phyloP scores from a whole-genome alignment of 2,797 vertebrate genomes.

The Trematomus bernacchii region DNA sequence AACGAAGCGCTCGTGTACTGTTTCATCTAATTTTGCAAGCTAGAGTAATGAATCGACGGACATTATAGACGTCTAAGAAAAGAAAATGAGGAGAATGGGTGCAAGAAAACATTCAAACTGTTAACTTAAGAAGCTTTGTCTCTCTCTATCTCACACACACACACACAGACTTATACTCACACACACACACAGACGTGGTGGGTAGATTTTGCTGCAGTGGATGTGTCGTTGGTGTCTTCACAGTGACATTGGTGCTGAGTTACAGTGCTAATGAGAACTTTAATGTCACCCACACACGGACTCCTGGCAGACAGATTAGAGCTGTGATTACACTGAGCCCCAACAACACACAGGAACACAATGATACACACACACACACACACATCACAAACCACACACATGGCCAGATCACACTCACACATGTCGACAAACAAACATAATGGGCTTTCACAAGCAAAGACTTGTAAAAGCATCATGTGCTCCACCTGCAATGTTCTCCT shows the following conservation, averaged over 20 bases:
- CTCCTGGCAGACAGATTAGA: slow-evolving; percentile 79
- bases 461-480: slow-evolving; percentile 37
- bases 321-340: slow-evolving; percentile 75
- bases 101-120: slow-evolving; percentile 45
- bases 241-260: slow-evolving; percentile 81
- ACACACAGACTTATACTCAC: neutral
- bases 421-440: slow-evolving; percentile 58
- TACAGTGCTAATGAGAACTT: slow-evolving; percentile 84
- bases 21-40: slow-evolving; percentile 48
- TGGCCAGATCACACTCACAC: slow-evolving; percentile 32
- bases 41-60: slow-evolving; percentile 41
- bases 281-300: slow-evolving; percentile 83
- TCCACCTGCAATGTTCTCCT: slow-evolving; percentile 28
- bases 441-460: slow-evolving; percentile 44
- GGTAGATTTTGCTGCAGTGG: slow-evolving; percentile 64
- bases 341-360: slow-evolving; percentile 63
- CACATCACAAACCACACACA: slow-evolving; percentile 20
- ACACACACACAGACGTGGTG: slow-evolving; percentile 36
- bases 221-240: slow-evolving; percentile 77
- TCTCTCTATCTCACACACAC: slow-evolving; percentile 15
- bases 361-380: slow-evolving; percentile 24
- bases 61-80: slow-evolving; percentile 22
- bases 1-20: slow-evolving; percentile 18
- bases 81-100: slow-evolving; percentile 33
- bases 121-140: slow-evolving; percentile 44